phyloP scores from a whole-genome alignment of 2,113 vertebrate genomes.

The Salvelinus alpinus region DNA sequence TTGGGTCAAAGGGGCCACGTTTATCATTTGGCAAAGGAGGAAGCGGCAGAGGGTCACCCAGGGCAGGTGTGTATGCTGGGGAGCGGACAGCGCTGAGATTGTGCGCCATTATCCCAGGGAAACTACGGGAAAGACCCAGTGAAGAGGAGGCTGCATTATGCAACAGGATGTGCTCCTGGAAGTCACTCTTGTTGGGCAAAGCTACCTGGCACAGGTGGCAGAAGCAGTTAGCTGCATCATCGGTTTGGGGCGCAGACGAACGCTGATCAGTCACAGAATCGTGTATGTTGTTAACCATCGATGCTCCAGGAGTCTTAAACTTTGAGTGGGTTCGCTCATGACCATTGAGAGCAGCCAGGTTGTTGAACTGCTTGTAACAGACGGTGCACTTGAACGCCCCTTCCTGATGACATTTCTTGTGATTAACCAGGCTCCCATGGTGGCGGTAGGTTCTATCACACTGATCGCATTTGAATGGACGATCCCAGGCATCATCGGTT shows the following conservation, averaged over 20 bases:
- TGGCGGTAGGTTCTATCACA: conserved; percentile 88
- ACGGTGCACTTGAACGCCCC: conserved; percentile 85
- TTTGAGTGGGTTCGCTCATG: conserved; percentile 86
- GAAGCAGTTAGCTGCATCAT: conserved; percentile 65
- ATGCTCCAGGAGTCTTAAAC: conserved; percentile 69
- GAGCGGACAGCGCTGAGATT: conserved; percentile 71
- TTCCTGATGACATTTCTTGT: conserved; percentile 88
- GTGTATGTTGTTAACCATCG: conserved; percentile 63
- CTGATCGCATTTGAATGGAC: conserved; percentile 82
- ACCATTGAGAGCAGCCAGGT: conserved; percentile 85
- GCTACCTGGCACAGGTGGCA: conserved; percentile 77
- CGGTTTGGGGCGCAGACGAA: conserved; percentile 61
- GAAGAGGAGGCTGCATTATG: conserved; percentile 72
- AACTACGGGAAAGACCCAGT: conserved; percentile 66
- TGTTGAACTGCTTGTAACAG: conserved; percentile 87
- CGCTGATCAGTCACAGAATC: conserved; percentile 46
- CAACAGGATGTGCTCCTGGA: conserved; percentile 78
- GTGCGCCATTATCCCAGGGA: conserved; percentile 74
- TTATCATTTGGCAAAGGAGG: conserved; percentile 77
- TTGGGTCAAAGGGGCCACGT: conserved; percentile 77
- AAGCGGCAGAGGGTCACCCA: conserved; percentile 77
- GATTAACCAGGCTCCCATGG: conserved; percentile 89
- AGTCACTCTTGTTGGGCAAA: conserved; percentile 73
- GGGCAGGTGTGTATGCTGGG: conserved; percentile 69
- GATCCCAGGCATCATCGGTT: conserved; percentile 75